phyloP scores from a whole-genome alignment of 2,797 vertebrate species.

The Lepus townsendii region DNA sequence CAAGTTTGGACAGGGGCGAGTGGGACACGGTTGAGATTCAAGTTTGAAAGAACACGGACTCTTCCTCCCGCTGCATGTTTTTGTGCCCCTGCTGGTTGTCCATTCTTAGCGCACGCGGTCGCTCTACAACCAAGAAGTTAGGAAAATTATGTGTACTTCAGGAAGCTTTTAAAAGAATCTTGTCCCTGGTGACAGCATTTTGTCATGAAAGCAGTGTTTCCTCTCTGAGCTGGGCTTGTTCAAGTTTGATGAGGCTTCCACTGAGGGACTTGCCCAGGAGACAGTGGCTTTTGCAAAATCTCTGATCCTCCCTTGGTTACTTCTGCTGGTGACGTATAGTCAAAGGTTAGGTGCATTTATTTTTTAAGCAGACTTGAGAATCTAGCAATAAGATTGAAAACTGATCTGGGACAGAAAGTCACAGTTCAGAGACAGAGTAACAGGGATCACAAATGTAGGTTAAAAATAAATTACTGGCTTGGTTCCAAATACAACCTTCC shows the following conservation, averaged over 20 bases:
- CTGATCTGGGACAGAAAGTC: constrained; percentile 23
- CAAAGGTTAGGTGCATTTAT: constrained; percentile 25
- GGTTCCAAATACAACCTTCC: constrained; percentile 51
- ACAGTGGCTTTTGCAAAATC: constrained; percentile 35
- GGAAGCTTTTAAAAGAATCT: constrained; percentile 71
- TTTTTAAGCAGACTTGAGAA: constrained; percentile 43
- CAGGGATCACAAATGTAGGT: constrained; percentile 61
- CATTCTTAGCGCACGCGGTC: constrained; percentile 80
- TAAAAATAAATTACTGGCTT: constrained; percentile 67
- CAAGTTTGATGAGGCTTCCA: constrained; percentile 43
- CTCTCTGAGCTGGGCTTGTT: constrained; percentile 69
- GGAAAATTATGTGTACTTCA: constrained; percentile 83
- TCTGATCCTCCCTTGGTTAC: background rate
- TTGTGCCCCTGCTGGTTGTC: constrained; percentile 80
- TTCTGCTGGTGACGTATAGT: constrained; percentile 9
- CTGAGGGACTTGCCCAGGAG: background rate
- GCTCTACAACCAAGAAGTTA: constrained; percentile 72
- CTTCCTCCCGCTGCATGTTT: constrained; percentile 62
- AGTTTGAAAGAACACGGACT: constrained; percentile 68
- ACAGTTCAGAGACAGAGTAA: constrained; percentile 36
- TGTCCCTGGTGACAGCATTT: constrained; percentile 1
- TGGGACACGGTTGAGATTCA: constrained; percentile 45
- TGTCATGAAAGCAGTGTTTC: constrained; percentile 65
- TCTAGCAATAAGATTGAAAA: constrained; percentile 44
- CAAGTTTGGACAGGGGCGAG: constrained; percentile 65